Evolutionary conservation across 2,888 invertebrate species (phyloP).

Genomic region (Bedellia somnulentella): DNA sequence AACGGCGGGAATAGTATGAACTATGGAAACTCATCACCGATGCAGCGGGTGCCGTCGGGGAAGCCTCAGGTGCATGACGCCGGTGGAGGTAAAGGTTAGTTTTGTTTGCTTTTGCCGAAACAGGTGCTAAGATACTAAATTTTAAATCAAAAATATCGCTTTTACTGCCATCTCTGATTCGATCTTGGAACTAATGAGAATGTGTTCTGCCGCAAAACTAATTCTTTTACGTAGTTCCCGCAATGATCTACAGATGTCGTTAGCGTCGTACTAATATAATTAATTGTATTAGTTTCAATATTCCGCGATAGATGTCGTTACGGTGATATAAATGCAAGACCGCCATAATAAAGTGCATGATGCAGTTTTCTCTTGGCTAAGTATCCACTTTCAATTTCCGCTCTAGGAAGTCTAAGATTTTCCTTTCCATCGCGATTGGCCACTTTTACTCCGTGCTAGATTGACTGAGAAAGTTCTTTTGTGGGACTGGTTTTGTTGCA

Average conservation of each 20-base stretch:
- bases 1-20: constrained; percentile 52
- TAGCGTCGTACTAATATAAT: too few species aligned
- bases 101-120: constrained; percentile 17
- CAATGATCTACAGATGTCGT: too few species aligned
- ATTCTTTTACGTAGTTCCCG: too few species aligned
- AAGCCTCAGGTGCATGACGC: constrained; percentile 56
- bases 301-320: too few species aligned
- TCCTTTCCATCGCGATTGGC: constrained; percentile 38
- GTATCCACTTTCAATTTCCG: constrained; percentile 53
- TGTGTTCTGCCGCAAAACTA: too few species aligned
- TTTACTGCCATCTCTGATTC: too few species aligned
- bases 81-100: constrained; percentile 60
- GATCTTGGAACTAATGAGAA: too few species aligned
- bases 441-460: constrained; percentile 33
- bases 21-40: constrained; percentile 50
- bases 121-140: background rate
- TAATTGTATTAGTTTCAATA: too few species aligned
- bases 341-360: constrained; percentile 1
- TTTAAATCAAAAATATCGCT: background rate
- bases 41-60: constrained; percentile 56
- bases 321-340: too few species aligned
- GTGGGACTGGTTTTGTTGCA: constrained; percentile 1
- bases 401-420: constrained; percentile 50
- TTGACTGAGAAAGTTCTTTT: constrained; percentile 6
- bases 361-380: constrained; percentile 44